Conservation (phyloP, 2,113 vertebrate genomes). For the Cephalopholis sonnerati region DNA sequence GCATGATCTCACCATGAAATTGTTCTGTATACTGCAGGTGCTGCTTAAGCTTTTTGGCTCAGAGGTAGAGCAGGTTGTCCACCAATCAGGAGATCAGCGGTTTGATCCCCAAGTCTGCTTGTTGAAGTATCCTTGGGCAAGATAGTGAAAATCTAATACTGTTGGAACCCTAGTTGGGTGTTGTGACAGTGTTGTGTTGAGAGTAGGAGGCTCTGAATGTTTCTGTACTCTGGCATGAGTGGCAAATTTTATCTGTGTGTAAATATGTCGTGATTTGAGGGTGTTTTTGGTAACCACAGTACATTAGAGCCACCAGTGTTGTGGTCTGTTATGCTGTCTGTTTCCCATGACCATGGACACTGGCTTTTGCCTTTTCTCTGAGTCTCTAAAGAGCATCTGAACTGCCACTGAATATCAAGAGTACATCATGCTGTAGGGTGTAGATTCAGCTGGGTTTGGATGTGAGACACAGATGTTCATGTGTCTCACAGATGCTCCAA, state of each 20-base stretch:
- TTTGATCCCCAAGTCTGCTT: too few species aligned
- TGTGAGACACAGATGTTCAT: not conserved
- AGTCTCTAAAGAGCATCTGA: not conserved
- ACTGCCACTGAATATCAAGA: not conserved
- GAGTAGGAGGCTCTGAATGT: not conserved
- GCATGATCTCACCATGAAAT: too few species aligned
- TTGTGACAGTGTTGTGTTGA: too few species aligned
- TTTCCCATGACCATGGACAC: too few species aligned
- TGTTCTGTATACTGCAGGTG: too few species aligned
- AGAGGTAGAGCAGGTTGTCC: too few species aligned
- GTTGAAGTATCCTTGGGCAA: too few species aligned
- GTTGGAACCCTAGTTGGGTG: too few species aligned
- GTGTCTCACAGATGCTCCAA: slow-evolving; percentile 32
- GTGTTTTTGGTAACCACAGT: not conserved
- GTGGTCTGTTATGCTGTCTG: not conserved
- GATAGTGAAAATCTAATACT: too few species aligned
- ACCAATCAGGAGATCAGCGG: too few species aligned
- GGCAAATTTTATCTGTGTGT: not conserved
- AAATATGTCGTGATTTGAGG: not conserved
- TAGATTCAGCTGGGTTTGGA: not conserved
- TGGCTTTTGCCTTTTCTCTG: too few species aligned
- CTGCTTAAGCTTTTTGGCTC: too few species aligned
- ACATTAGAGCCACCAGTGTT: not conserved
- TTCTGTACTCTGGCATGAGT: not conserved
- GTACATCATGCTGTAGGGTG: not conserved